These are phyloP conservation scores for Parauchenoglanis punctatus DNA, from an alignment of 2,797 vertebrate genomes.

Conservation along the genomic window DNA sequence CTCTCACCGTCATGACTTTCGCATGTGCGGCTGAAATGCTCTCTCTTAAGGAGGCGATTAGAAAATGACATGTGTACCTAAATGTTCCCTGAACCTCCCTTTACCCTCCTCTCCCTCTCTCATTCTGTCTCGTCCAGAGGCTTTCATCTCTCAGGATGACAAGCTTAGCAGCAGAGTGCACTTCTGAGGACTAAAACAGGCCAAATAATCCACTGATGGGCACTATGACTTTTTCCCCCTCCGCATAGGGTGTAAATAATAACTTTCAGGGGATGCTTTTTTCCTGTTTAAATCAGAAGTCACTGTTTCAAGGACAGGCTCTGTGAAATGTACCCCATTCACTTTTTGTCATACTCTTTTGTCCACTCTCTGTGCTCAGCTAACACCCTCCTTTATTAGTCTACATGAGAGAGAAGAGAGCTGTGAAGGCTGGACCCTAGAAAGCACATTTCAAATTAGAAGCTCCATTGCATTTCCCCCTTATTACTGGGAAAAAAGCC, in stretches of 20 bases:
- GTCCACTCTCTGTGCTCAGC: conserved; percentile 29
- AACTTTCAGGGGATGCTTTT: conserved; percentile 53
- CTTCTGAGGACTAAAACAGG: conserved; percentile 67
- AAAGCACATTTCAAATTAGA: conserved; percentile 46
- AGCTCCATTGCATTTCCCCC: conserved; percentile 36
- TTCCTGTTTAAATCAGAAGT: conserved; percentile 42
- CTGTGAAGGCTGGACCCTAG: conserved; percentile 33
- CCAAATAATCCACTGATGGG: conserved; percentile 56
- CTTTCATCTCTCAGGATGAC: conserved; percentile 73
- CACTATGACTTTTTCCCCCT: conserved; percentile 46
- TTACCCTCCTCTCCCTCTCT: conserved; percentile 42
- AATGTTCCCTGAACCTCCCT: conserved; percentile 69
- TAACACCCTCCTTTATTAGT: conserved; percentile 47
- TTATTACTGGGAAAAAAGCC: conserved; percentile 25
- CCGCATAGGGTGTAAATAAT: conserved; percentile 50
- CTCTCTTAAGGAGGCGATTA: conserved; percentile 59
- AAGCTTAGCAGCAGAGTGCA: conserved; percentile 67
- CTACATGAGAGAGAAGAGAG: conserved; percentile 35
- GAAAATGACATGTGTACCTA: conserved; percentile 66
- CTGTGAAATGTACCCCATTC: conserved; percentile 33
- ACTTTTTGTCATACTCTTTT: conserved; percentile 20
- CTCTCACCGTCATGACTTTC: conserved; percentile 52
- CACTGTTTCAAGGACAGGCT: conserved; percentile 43
- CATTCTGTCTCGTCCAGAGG: conserved; percentile 27
- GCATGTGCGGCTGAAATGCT: conserved; percentile 60